Base-by-base conservation (phyloP, 1,140 invertebrate genomes). In the Monochamus saltuarius region DNA sequence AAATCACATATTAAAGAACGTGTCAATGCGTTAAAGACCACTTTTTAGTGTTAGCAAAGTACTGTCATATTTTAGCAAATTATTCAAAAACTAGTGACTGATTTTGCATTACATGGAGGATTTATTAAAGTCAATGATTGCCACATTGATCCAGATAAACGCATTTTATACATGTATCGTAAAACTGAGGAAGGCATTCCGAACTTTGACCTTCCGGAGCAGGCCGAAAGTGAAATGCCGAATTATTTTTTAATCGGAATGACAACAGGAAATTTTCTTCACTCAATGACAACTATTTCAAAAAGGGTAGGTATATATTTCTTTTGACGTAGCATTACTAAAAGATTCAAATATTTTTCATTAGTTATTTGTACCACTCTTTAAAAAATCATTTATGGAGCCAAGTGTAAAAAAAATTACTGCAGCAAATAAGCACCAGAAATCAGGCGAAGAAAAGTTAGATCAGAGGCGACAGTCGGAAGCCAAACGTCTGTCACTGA, bases 91-190 rank as follows among this genome's bases (percentile, higher is more conserved):
- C 72, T 85, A 0, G 80, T 86, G 1, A 80, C 84, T 57, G 84
- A 87, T 2, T 88, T 89, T 11, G 80, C 83, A 11, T 68, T 91
- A 4, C 80, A 88, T 38, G 84, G 84, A 0, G 72, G 82, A 17
- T 89, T 88, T 62, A 88, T 88, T 0, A 78, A 80, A 34, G 75
- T 89, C 50, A 77, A 80, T 7, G 79, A 80, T 0, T 29, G 22
- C 22, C 22, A 73, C 76, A 7, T 61, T 72, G 37, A 47, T 66
- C 7, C 70, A 79, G 0, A 75, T 16, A 75, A 76, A 0, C 81
- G 83, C 50, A 83, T 86, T 61, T 75, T 89, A 0, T 92, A 89
- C 69, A 82, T 91, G 51, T 66, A 89, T 56, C 80, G 88, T 40
- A 75, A 74, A n/a, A 78, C 73, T 7, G 84, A 84, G 19, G 78